A percentile compares a stretch with the other conserved stretches of the same genome.
These are phyloP conservation scores for Fringilla coelebs DNA, from an alignment of 2,797 vertebrate genomes.

Conservation along the genomic window DNA sequence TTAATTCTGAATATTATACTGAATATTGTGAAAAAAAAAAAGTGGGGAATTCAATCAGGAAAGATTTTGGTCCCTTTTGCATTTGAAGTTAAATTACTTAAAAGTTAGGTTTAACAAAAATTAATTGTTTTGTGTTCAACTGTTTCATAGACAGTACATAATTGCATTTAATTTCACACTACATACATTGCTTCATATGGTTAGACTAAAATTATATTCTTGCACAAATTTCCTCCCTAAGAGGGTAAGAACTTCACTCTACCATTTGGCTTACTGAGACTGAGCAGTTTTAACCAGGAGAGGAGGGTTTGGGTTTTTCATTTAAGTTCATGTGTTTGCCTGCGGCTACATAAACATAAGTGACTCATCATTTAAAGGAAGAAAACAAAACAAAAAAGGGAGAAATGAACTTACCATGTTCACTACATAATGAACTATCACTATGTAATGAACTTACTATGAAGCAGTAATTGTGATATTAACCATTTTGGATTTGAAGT, in stretches of 20 bases:
- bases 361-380: background rate
- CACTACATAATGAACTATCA: background rate
- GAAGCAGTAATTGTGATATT: background rate
- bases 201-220: background rate
- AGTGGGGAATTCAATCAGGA: rapidly evolving
- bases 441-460: background rate
- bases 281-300: background rate
- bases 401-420: background rate
- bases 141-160: background rate
- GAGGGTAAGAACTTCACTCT: background rate
- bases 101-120: background rate
- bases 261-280: background rate
- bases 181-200: background rate
- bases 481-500: background rate
- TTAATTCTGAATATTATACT: background rate
- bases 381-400: background rate
- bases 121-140: background rate
- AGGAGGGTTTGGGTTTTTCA: background rate
- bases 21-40: background rate
- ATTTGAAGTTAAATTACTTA: background rate
- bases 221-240: background rate
- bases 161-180: background rate
- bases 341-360: background rate
- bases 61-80: background rate
- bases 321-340: background rate